These are phyloP conservation scores for Gisinianus flammeolus DNA, from an alignment of 2,888 invertebrate genomes.

Conservation along the genomic window DNA sequence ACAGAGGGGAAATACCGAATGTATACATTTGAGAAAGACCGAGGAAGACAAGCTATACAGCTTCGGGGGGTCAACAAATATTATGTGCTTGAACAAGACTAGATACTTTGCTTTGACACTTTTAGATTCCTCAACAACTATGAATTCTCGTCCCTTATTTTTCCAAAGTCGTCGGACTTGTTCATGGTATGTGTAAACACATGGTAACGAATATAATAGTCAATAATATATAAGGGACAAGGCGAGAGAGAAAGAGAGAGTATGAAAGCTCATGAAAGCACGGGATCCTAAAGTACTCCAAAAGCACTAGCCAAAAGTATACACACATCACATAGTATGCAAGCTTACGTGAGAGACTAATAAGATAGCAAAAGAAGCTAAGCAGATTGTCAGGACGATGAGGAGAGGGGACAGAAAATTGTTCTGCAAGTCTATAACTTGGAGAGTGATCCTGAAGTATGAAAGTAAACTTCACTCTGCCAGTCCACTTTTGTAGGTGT, in stretches of 20 bases:
- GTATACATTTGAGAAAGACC: background rate
- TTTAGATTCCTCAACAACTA: background rate
- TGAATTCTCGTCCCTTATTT: background rate
- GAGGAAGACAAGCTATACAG: background rate
- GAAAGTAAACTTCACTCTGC: constrained; percentile 39
- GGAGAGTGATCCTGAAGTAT: constrained; percentile 30
- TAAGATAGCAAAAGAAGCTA: constrained; percentile 18
- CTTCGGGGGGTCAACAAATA: constrained; percentile 22
- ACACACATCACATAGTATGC: too few species aligned
- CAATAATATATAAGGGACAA: too few species aligned
- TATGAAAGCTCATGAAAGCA: too few species aligned
- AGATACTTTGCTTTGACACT: background rate
- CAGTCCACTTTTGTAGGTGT: constrained; percentile 41
- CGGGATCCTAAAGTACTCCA: too few species aligned
- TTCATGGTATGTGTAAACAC: too few species aligned
- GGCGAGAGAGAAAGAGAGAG: too few species aligned
- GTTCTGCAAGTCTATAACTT: background rate
- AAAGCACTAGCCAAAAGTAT: too few species aligned
- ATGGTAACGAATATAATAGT: too few species aligned
- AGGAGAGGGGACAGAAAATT: constrained; percentile 21
- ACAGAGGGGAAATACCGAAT: constrained; percentile 11
- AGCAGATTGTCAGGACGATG: constrained; percentile 24
- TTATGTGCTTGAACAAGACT: background rate
- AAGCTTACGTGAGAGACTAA: too few species aligned
- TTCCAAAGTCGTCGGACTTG: too few species aligned